These are phyloP conservation scores for Nebria brevicollis DNA, from an alignment of 2,888 invertebrate species.

Conservation along the genomic window DNA sequence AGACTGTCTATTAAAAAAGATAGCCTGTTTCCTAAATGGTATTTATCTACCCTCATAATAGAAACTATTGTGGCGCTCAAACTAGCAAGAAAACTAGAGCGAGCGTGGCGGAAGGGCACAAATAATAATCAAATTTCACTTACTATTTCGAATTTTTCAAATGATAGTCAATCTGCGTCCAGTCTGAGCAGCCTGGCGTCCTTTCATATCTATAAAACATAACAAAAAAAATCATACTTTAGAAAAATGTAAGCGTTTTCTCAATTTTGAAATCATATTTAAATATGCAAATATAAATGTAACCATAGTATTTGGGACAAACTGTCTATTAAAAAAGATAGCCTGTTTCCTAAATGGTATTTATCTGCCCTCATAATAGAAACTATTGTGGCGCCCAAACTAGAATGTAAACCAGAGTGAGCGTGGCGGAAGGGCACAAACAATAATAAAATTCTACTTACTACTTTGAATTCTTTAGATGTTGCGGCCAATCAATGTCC, in stretches of 20 bases:
- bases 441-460: background rate
- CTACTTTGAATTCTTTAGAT: background rate
- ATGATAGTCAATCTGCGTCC: no score
- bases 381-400: constrained; percentile 31
- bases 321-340: constrained; percentile 25
- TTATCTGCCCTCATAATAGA: constrained; percentile 25
- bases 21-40: constrained; percentile 36
- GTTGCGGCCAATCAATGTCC: no score
- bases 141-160: background rate
- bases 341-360: constrained; percentile 37
- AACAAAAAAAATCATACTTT: no score
- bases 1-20: constrained; percentile 28
- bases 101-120: constrained; percentile 30
- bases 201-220: no score
- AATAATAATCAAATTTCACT: background rate
- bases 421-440: constrained; percentile 26
- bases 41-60: constrained; percentile 26
- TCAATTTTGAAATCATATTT: no score
- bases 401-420: constrained; percentile 16
- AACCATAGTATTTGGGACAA: constrained; percentile 30
- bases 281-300: constrained; percentile 4
- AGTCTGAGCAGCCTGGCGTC: background rate
- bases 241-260: background rate
- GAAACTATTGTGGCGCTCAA: constrained; percentile 29
- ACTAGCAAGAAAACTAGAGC: constrained; percentile 14